These are phyloP conservation scores for Drosophila conformis DNA, from an alignment of 2,888 invertebrate species.

Conservation along the genomic window DNA sequence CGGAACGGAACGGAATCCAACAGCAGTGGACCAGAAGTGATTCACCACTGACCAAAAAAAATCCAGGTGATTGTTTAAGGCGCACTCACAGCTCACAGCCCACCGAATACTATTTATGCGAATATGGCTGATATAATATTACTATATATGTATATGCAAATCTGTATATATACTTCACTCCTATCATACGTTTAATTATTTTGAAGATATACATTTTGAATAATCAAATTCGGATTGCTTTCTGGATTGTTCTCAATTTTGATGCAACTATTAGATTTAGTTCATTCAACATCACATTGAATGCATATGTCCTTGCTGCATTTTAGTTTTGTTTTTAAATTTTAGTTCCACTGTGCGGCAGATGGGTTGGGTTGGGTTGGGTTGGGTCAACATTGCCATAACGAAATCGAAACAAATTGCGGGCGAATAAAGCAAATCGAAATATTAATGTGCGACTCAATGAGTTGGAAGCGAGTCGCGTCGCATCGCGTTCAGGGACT, in stretches of 20 bases:
- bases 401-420: constrained; percentile 75
- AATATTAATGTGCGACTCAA: constrained; percentile 79
- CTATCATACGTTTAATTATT: background rate
- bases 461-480: constrained; percentile 70
- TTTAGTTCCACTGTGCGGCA: constrained; percentile 35
- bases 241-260: background rate
- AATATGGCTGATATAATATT: background rate
- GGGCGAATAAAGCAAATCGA: constrained; percentile 71
- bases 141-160: background rate
- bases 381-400: constrained; percentile 32
- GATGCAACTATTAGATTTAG: background rate
- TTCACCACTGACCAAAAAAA: constrained; percentile 19
- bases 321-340: background rate
- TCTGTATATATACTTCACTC: background rate
- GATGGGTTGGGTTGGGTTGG: constrained; percentile 4
- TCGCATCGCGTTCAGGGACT: constrained; percentile 9
- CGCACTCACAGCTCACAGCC: background rate
- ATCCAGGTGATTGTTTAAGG: constrained; percentile 21
- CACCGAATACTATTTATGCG: background rate
- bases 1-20: background rate
- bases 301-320: background rate
- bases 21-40: constrained; percentile 42
- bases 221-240: background rate
- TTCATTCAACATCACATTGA: background rate
- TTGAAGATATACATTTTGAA: background rate